Evolutionary conservation across 2,797 vertebrate species (phyloP).

Genomic region (Gymnopithys bicolor): DNA sequence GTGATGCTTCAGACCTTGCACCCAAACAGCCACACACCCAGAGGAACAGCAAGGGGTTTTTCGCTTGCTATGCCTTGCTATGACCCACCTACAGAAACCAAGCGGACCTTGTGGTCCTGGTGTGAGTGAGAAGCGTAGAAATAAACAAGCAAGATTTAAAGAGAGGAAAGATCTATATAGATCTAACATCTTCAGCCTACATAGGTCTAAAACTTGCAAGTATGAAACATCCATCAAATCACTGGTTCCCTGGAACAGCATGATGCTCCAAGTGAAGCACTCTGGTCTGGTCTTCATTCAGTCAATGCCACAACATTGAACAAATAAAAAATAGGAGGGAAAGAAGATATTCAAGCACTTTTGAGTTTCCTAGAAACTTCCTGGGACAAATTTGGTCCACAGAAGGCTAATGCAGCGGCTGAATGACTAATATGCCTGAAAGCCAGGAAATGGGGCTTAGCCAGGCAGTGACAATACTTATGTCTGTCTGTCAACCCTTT

Average conservation of each 20-base stretch:
- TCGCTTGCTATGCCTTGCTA: not conserved
- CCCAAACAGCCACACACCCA: not conserved
- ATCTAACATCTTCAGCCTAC: not conserved
- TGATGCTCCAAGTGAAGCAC: not conserved
- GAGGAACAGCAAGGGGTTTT: not conserved
- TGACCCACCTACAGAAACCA: not conserved
- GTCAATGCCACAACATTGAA: accelerated
- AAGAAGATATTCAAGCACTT: not conserved
- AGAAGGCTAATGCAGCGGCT: not conserved
- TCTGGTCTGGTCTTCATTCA: not conserved
- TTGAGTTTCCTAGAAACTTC: conserved; percentile 10
- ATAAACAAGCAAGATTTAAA: not conserved
- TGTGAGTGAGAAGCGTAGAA: accelerated
- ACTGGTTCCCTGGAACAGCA: accelerated
- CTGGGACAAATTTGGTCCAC: not conserved
- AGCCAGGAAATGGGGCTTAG: not conserved
- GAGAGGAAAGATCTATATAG: not conserved
- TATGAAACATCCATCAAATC: not conserved
- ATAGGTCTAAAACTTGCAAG: not conserved
- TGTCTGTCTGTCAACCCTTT: not conserved
- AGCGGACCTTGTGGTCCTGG: not conserved
- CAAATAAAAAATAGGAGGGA: accelerated
- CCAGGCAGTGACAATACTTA: not conserved
- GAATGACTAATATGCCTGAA: not conserved
- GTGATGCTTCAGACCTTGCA: not conserved